These are phyloP conservation scores for Sycon ciliatum DNA, from an alignment of 37 sponge, comb jelly and placozoan genomes.

Conservation along the genomic window DNA sequence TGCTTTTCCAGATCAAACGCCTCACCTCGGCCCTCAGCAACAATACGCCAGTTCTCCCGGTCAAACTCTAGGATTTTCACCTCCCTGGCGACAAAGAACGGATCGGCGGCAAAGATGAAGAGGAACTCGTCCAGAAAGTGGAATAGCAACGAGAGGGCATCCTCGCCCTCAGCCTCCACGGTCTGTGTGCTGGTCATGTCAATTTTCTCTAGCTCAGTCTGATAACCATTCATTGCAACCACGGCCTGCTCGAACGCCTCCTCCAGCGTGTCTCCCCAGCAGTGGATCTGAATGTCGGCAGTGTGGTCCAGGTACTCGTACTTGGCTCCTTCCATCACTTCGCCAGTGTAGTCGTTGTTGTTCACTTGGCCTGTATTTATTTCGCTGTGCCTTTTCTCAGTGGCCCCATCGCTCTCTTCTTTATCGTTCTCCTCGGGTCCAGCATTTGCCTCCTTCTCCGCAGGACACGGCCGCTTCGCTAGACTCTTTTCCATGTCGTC, in stretches of 20 bases:
- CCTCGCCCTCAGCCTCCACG: conserved; percentile 63
- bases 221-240: conserved; percentile 86
- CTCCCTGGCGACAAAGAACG: conserved; percentile 79
- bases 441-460: too few species aligned
- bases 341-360: too few species aligned
- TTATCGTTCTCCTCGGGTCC: too few species aligned
- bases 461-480: too few species aligned
- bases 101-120: conserved; percentile 87
- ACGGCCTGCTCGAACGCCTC: conserved; percentile 86
- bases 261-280: conserved; percentile 51
- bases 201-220: conserved; percentile 73
- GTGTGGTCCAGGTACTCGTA: conserved; percentile 87
- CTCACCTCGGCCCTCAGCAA: conserved; percentile 82
- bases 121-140: conserved; percentile 91
- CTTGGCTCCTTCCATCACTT: too few species aligned
- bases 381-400: too few species aligned
- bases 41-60: conserved; percentile 65
- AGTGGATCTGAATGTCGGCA: conserved; percentile 76
- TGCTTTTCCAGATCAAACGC: conserved; percentile 86
- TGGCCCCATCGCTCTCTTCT: too few species aligned
- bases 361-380: too few species aligned
- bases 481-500: too few species aligned
- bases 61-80: conserved; percentile 86
- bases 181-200: conserved; percentile 43
- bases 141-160: conserved; percentile 78